Percentiles rank a stretch among this genome's conserved stretches.
These are phyloP conservation scores for Heterocephalus glaber DNA, from an alignment of 2,113 vertebrate genomes.

Conservation along the genomic window DNA sequence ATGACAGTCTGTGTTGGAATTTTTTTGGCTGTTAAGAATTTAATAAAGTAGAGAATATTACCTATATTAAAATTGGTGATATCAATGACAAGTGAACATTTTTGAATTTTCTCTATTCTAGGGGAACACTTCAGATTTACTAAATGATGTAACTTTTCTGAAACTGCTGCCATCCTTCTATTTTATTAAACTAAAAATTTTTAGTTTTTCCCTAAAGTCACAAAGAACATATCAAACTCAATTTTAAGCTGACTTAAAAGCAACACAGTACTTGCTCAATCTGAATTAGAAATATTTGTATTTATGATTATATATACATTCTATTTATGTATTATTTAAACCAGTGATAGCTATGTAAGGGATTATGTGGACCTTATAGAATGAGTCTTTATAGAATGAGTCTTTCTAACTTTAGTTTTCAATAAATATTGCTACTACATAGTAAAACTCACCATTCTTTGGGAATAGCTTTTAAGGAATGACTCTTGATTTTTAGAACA, in stretches of 20 bases:
- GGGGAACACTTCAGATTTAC: neutral
- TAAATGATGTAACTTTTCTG: conserved; percentile 45
- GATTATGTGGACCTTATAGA: neutral
- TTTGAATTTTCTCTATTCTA: conserved; percentile 41
- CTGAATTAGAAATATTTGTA: neutral
- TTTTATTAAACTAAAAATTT: conserved; percentile 35
- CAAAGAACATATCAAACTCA: conserved; percentile 48
- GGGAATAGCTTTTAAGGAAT: conserved; percentile 31
- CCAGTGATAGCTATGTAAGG: neutral
- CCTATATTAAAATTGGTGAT: neutral
- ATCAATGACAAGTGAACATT: neutral
- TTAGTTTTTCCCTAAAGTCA: conserved; percentile 54
- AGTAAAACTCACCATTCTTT: conserved; percentile 32
- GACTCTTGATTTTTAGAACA: conserved; percentile 32
- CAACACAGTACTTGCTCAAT: neutral
- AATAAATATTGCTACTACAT: conserved; percentile 11
- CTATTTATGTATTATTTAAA: conserved; percentile 10
- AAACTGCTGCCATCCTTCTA: conserved; percentile 42
- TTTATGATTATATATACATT: conserved; percentile 31
- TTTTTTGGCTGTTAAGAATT: conserved; percentile 18
- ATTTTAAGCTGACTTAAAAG: neutral
- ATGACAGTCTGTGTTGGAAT: neutral
- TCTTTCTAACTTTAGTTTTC: conserved; percentile 21
- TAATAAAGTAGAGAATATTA: neutral
- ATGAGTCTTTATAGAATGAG: conserved; percentile 28